Evolutionary conservation across 2,113 vertebrate genomes (phyloP).

Genomic region (Ciconia boyciana): DNA sequence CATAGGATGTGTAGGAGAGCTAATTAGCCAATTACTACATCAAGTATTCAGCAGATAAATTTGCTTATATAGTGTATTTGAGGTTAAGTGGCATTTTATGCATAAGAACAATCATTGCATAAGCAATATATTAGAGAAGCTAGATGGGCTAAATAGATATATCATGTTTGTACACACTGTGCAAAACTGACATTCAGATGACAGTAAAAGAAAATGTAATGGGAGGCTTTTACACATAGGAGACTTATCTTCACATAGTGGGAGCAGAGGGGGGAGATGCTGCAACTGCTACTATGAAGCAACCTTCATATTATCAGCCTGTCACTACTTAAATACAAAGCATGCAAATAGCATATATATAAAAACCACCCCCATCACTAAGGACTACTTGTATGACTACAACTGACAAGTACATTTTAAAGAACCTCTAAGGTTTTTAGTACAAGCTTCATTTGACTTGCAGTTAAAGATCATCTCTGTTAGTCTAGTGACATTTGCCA

Average conservation of each 20-base stretch:
- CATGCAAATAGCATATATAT: conserved; percentile 3
- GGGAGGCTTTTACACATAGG: background rate
- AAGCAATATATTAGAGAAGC: background rate
- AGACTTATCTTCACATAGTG: background rate
- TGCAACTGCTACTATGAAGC: background rate
- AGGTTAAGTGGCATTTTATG: background rate
- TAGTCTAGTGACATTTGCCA: background rate
- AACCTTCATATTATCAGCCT: background rate
- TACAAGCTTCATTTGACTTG: background rate
- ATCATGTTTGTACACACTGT: background rate
- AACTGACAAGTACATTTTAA: background rate
- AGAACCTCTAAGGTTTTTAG: background rate
- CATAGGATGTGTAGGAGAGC: background rate
- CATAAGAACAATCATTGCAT: background rate
- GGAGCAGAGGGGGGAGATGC: background rate
- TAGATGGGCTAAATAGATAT: background rate
- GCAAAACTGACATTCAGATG: background rate
- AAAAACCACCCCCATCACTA: background rate
- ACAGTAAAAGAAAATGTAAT: background rate
- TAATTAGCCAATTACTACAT: background rate
- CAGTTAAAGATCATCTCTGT: background rate
- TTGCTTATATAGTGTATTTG: background rate
- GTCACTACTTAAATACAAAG: conserved; percentile 47
- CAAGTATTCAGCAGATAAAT: background rate
- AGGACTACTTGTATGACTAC: background rate